These are phyloP conservation scores for Apis dorsata DNA, from an alignment of 1,140 invertebrate genomes.

Conservation along the genomic window DNA sequence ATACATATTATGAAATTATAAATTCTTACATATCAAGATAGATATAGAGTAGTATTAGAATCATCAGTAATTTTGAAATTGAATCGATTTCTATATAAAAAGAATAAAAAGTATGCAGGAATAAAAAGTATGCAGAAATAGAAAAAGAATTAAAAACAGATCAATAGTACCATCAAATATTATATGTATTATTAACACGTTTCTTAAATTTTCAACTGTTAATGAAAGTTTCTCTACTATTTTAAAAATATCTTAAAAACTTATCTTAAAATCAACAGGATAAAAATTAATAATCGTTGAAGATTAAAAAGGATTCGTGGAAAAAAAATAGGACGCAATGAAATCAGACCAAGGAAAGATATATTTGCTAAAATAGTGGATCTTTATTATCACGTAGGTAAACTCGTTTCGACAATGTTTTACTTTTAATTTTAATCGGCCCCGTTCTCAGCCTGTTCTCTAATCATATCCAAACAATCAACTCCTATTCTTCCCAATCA, in stretches of 20 bases:
- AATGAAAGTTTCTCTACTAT: not conserved
- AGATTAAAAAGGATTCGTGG: not conserved
- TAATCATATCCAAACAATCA: slow-evolving; percentile 1
- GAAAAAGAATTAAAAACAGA: too few species aligned
- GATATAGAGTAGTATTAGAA: too few species aligned
- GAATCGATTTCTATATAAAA: too few species aligned
- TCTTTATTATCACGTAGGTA: slow-evolving; percentile 30
- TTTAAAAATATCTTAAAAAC: too few species aligned
- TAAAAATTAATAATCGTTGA: not conserved
- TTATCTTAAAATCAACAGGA: too few species aligned
- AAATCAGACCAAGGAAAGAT: not conserved
- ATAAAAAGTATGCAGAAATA: too few species aligned
- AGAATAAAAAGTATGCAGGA: too few species aligned
- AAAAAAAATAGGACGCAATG: not conserved
- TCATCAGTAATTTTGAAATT: too few species aligned
- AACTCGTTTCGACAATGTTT: slow-evolving; percentile 13
- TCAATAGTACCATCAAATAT: too few species aligned
- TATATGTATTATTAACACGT: not conserved
- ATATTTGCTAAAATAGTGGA: slow-evolving; percentile 21
- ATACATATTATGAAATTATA: too few species aligned
- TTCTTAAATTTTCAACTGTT: not conserved
- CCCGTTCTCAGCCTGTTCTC: not conserved
- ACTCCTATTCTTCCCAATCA: not conserved
- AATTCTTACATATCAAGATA: too few species aligned
- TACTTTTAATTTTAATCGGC: slow-evolving; percentile 3